These are phyloP conservation scores for Murina feae DNA, from an alignment of 2,113 vertebrate species.

Conservation along the genomic window DNA sequence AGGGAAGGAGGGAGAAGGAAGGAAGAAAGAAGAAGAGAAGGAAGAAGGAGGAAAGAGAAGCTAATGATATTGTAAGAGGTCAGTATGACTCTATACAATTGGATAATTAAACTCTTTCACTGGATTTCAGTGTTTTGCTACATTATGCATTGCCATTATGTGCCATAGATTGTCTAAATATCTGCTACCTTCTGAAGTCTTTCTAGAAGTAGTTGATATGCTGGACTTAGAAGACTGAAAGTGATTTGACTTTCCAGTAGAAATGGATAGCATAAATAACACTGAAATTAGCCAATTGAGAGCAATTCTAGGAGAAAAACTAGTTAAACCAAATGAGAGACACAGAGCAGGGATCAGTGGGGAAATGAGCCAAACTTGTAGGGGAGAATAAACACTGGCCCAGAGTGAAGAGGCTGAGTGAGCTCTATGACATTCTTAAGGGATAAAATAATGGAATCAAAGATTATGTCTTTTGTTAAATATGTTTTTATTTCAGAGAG, in stretches of 20 bases:
- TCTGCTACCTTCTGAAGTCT: background rate
- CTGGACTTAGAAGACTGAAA: background rate
- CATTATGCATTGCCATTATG: rapidly evolving
- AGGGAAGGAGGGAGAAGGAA: background rate
- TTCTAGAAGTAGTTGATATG: background rate
- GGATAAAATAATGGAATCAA: background rate
- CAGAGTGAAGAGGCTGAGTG: background rate
- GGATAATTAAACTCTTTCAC: background rate
- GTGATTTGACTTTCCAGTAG: background rate
- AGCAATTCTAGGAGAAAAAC: background rate
- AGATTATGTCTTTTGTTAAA: background rate
- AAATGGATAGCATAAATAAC: background rate
- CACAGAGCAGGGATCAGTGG: background rate
- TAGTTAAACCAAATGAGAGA: background rate
- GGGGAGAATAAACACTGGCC: background rate
- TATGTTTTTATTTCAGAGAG: background rate
- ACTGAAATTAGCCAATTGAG: background rate
- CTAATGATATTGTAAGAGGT: background rate
- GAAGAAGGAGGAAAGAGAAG: background rate
- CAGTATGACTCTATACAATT: background rate
- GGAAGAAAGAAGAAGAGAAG: too few relatives aligned
- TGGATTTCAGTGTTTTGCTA: background rate
- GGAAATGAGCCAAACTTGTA: background rate
- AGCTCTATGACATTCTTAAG: background rate
- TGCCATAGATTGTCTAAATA: background rate